Evolutionary conservation across 2,113 vertebrate genomes (phyloP), one percentile per base, ranked within the genome.

Genomic region (Oncorhynchus mykiss): DNA sequence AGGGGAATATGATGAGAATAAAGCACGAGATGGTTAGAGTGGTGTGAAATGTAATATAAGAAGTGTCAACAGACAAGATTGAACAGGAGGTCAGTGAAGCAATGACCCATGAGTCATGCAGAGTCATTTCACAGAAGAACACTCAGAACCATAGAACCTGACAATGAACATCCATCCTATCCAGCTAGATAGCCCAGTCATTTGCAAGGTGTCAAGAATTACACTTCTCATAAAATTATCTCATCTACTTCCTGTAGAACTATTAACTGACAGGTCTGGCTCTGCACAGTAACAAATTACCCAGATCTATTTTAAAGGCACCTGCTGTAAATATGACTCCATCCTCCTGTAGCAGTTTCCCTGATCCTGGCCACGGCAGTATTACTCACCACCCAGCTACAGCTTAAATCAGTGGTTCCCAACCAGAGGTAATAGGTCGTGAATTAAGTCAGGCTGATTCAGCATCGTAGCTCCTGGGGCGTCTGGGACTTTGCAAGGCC

Each of bases 391-490:
- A n/a, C 60, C 20, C 60, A 64, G 16, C 60, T 12, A 12, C 60
- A 64, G 5, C 60, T 25, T 25, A 45, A 45, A 45, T 45, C 8
- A 45, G 39, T 45, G 39, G 39, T 45, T 45, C 39, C 39, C 39
- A 45, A 45, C 9, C 39, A 39, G 39, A 8, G 39, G 39, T 39
- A 39, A 8, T 8, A 18, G 18, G 22, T 3, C 9, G 7, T 65
- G 8, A 25, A 71, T 72, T 78, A 80, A 45, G 64, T 71, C 70
- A 67, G 69, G 73, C 54, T 67, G 31, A 77, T 84, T 72, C 72
- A 39, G 16, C 5, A 24, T 67, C 27, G 45, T 8, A 11, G 48
- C 76, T 68, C 31, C 71, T 29, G 59, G 11, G 1, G 71, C 73
- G 81, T 71, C 69, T 29, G 20, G 5, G 0, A 69, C 73, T 83